Base-by-base conservation (phyloP, 2,888 invertebrate species). In the Cistogaster globosa region DNA sequence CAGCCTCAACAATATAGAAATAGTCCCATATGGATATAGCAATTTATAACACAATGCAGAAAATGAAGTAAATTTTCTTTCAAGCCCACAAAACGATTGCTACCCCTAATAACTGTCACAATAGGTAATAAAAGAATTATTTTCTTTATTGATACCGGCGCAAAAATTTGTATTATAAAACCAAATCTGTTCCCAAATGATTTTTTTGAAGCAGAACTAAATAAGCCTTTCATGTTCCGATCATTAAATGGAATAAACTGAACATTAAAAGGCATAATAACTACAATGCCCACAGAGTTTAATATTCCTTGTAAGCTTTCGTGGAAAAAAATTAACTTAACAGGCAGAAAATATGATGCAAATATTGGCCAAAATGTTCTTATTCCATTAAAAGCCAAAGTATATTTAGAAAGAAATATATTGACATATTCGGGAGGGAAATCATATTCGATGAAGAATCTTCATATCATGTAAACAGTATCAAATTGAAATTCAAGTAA, bases 291-390 rank as follows among this genome's bases (percentile, higher is more conserved):
- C 18, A 75, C 69, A 69, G 79, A 86, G 38, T 86, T 26, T 26
- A 26, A 26, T 26, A 26, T 26, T 26, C 4, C 26, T 26, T 1
- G 26, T 26, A 26, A 1, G 4, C 26, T 26, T 26, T 86, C 86
- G 22, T 86, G 77, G 77, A 86, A 83, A 67, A 53, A 80, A 36
- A 75, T 62, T 65, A 62, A 76, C 26, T 63, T 81, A 45, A 42
- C 42, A 42, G 63, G 77, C 16, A 51, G 65, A 75, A 83, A 79
- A 32, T 83, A 79, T 74, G 62, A 75, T 42, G 83, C 75, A n/a
- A 86, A 83, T 38, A 83, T 83, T 57, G 86, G 86, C 18, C 71
- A 57, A 36, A 76, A 82, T 57, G 65, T 82, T 65, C 55, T 68
- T n/a, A 78, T 63, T 51, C 32, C 72, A 45, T 55, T 83, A 32